A percentile compares a stretch with the other conserved stretches of the same genome.
These are phyloP conservation scores for Malurus splendens DNA, from an alignment of 2,797 vertebrate species.

Conservation along the genomic window DNA sequence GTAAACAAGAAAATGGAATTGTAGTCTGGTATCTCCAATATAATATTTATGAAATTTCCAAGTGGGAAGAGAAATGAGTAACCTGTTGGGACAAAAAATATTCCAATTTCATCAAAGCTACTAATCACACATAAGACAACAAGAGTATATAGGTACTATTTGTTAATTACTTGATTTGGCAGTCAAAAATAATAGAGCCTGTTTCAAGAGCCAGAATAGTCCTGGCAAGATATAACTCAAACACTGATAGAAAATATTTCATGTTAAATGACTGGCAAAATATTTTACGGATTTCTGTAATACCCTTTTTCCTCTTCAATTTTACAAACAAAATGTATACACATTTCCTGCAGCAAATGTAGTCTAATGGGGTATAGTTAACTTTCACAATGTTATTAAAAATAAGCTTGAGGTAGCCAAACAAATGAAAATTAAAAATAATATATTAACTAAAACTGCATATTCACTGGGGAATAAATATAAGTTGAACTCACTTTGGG, in stretches of 20 bases:
- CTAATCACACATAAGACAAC: not conserved
- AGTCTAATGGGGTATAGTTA: not conserved
- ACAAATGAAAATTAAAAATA: not conserved
- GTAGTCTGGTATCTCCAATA: not conserved
- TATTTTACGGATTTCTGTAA: not conserved
- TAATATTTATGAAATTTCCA: not conserved
- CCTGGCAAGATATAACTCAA: not conserved
- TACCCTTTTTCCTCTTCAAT: not conserved
- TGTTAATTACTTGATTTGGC: not conserved
- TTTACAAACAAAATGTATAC: not conserved
- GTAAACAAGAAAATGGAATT: not conserved
- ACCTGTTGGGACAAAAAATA: not conserved
- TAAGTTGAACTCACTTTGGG: conserved; percentile 82
- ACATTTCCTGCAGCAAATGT: not conserved
- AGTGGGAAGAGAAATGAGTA: not conserved
- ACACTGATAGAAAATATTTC: not conserved
- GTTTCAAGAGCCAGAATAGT: not conserved
- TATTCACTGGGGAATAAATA: not conserved
- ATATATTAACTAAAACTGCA: not conserved
- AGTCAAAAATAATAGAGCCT: not conserved
- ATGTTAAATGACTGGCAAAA: not conserved
- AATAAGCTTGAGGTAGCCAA: not conserved
- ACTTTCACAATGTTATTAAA: not conserved
- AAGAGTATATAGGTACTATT: not conserved
- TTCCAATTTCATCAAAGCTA: not conserved